Evolutionary conservation across 1,140 invertebrate species (phyloP), one percentile per base, ranked within the genome.

Genomic region (Anoplolepis gracilipes): DNA sequence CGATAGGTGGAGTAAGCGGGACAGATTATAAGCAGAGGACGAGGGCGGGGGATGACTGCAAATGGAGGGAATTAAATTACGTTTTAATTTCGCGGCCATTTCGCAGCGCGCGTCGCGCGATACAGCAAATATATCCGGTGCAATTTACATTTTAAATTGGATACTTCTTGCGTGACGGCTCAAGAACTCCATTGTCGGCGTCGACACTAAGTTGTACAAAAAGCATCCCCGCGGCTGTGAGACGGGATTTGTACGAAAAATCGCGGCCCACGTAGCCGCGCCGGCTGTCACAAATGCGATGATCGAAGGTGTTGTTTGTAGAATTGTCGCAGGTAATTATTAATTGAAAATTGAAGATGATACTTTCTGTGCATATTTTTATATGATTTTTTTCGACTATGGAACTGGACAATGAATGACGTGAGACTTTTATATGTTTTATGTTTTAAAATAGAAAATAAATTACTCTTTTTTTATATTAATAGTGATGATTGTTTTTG

Each of bases 91-190:
- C 93, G 92, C 91, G 90, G 91, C 89, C 91, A 93, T 93, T 93
- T 93, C 91, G 87, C 73, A 90, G 88, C 85, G 91, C 87, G 88
- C 89, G 89, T 90, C 90, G 90, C 91, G 88, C 88, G 86, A 90
- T 90, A 90, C 77, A 90, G 90, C 92, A 89, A 92, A 91, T 92
- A 49, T 49, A 93, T 91, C 90, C 91, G 87, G 87, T 77, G 90
- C 90, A 93, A 94, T 94, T 94, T 94, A 91, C 93, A 94, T 94
- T 93, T 94, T 92, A 94, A 93, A 94, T 94, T 93, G 93, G 91
- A 93, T 90, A 92, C 91, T 94, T 93, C 90, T 93, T 93, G 90
- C 91, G 85, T 53, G 30, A 25, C 85, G 73, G 76, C 81, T 87
- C 85, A 73, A 86, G 85, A 69, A 59, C 39, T 62, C 39, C 67